Evolutionary conservation across 2,888 invertebrate species (phyloP).

Genomic region (Hypena proboscidalis): DNA sequence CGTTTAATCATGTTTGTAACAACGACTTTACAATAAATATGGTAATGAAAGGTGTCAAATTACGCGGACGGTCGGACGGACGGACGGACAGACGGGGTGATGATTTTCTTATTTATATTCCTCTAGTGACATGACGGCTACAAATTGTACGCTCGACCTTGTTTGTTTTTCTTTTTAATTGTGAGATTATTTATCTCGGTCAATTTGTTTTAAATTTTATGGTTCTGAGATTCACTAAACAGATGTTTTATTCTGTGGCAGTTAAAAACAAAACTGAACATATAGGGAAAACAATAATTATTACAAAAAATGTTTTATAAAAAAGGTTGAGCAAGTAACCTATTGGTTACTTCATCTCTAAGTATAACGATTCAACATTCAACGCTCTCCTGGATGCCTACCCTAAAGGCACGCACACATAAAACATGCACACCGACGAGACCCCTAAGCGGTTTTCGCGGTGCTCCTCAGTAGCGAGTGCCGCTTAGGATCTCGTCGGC

Average conservation of each 20-base stretch:
- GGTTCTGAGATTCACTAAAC: constrained; percentile 1
- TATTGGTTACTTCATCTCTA: no score
- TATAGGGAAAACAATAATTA: no score
- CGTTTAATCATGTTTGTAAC: constrained; percentile 25
- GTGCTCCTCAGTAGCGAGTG: no score
- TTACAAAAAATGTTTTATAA: no score
- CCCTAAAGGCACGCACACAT: no score
- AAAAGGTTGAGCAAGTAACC: no score
- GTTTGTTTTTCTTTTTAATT: constrained; percentile 55
- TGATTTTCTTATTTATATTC: constrained; percentile 75
- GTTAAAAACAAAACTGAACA: no score
- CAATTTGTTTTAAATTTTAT: constrained; percentile 29
- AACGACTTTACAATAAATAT: constrained; percentile 75
- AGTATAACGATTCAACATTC: no score
- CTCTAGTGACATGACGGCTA: constrained; percentile 45
- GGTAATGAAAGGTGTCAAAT: constrained; percentile 84
- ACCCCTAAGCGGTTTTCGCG: no score
- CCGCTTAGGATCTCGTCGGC: no score
- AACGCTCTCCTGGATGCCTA: no score
- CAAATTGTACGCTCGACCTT: constrained; percentile 71
- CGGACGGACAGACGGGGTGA: constrained; percentile 63
- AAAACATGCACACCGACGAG: no score
- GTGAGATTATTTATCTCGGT: constrained; percentile 40
- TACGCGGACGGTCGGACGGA: constrained; percentile 71
- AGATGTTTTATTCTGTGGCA: background rate